Conservation (phyloP, 2,888 invertebrate species). For the Alcis repandata region DNA sequence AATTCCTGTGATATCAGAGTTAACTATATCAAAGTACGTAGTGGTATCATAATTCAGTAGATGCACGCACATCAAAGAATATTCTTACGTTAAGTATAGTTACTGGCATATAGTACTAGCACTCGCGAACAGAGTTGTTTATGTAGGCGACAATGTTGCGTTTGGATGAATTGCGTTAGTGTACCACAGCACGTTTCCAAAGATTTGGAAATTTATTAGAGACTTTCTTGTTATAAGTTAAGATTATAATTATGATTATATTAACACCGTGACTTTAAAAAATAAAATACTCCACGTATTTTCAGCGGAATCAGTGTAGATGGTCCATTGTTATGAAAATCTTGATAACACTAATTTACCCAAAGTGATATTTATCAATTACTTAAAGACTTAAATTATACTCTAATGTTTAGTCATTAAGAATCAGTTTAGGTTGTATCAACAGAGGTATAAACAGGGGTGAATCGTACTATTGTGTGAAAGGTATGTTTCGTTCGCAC, state of each 20-base stretch:
- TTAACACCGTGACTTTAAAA: not conserved
- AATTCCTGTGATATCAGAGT: constrained; percentile 7
- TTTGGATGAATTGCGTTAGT: not conserved
- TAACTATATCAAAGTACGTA: too few relatives aligned
- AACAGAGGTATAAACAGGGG: constrained; percentile 55
- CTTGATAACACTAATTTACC: constrained; percentile 39
- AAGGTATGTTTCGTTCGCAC: constrained; percentile 78
- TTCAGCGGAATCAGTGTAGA: constrained; percentile 4
- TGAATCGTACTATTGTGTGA: constrained; percentile 75
- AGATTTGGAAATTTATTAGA: not conserved
- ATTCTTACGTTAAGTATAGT: too few relatives aligned
- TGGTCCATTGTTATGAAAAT: constrained; percentile 42
- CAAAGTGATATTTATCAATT: constrained; percentile 46
- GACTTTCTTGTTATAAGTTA: not conserved
- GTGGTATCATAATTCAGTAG: not conserved
- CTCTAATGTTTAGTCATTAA: constrained; percentile 10
- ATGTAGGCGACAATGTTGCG: constrained; percentile 24
- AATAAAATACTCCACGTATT: not conserved
- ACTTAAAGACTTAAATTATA: constrained; percentile 21
- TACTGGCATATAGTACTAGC: not conserved
- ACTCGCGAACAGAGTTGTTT: constrained; percentile 14
- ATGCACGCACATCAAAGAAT: too few relatives aligned
- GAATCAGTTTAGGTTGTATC: constrained; percentile 30
- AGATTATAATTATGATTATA: not conserved
- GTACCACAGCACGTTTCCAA: not conserved